Evolutionary conservation across 2,113 vertebrate species (phyloP), one percentile per base, ranked within the genome.

Genomic region (Pituophis catenifer): DNA sequence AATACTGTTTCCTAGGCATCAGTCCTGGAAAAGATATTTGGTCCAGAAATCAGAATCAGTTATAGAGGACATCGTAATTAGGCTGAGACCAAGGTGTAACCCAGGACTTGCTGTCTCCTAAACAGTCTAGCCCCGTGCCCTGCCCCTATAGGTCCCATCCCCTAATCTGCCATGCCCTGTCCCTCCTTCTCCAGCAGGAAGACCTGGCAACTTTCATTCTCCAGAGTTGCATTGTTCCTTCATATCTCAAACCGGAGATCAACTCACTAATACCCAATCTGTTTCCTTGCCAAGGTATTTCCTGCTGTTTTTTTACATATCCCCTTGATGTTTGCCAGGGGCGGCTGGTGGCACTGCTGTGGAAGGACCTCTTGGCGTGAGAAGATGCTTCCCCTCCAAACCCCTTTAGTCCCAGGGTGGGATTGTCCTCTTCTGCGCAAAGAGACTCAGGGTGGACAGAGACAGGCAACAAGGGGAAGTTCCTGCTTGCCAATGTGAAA

Each of bases 401-500:
- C 33, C 0, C 58, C 1, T 8, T 29, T 29, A 70, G 13, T 33
- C 65, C 21, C 17, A n/a, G 91, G 48, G 81, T 0, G 57, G 89
- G 21, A 53, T 52, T 54, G 50, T 54, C 59, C 88, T 87, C 1
- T 5, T 53, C 19, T 19, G 38, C 59, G 44, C 91, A 92, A 89
- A 94, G 90, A 91, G 26, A 65, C 85, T 29, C 21, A 8, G 0
- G 2, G 50, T 89, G 5, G 81, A 75, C 44, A 0, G 94, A 54
- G 90, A 88, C 0, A 15, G 94, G 93, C 89, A 81, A 59, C 0
- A 1, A 89, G 92, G 89, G 86, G 87, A 93, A 93, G 59, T 81
- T 94, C 94, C 94, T 88, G 94, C 92, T 92, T 53, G 26, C 29
- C 93, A 85, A 89, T 0, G 23, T 88, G 86, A 86, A 62, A 38